Conservation (phyloP, 1,140 invertebrate species). For the Drosophila lacteicornis region DNA sequence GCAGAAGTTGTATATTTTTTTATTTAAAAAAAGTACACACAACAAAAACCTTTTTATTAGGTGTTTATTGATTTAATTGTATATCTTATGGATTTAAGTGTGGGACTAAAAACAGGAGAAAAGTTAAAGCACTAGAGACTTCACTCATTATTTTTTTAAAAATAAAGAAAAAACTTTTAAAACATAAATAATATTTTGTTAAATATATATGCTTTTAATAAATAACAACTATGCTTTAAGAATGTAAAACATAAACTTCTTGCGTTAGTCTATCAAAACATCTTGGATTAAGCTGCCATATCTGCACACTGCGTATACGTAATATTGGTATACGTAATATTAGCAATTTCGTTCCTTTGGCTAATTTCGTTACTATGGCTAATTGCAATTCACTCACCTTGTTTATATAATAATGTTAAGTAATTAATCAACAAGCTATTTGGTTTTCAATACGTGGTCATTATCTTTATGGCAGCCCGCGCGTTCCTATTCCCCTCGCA, state of each 20-base stretch:
- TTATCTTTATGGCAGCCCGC: constrained; percentile 64
- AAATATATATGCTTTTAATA: too few species aligned
- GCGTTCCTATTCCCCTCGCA: constrained; percentile 20
- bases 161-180: too few species aligned
- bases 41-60: too few species aligned
- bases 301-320: constrained; percentile 18
- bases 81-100: too few species aligned
- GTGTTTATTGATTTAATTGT: too few species aligned
- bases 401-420: constrained; percentile 43
- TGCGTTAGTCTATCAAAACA: not conserved
- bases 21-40: too few species aligned
- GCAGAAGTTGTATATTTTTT: too few species aligned
- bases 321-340: constrained; percentile 28
- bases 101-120: too few species aligned
- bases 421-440: constrained; percentile 71
- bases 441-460: constrained; percentile 36
- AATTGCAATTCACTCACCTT: constrained; percentile 2
- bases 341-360: not conserved
- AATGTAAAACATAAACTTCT: too few species aligned
- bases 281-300: not conserved
- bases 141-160: too few species aligned
- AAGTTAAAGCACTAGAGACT: too few species aligned
- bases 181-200: not conserved
- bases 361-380: not conserved
- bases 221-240: too few species aligned